Evolutionary conservation across 2,888 invertebrate species (phyloP).

Genomic region (Blastobasis adustella): DNA sequence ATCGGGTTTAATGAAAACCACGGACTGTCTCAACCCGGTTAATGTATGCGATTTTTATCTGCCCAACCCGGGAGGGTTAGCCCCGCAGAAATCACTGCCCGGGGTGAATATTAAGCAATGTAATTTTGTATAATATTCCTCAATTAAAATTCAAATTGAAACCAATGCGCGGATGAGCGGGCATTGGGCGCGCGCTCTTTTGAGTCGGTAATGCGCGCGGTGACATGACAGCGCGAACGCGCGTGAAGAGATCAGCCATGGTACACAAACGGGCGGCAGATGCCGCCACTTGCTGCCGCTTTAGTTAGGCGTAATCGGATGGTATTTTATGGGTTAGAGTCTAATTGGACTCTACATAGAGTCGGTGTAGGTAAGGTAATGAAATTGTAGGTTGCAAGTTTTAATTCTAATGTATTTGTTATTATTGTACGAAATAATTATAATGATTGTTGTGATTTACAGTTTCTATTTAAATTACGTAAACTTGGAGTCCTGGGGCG

Average conservation of each 20-base stretch:
- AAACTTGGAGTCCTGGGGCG: too few species aligned
- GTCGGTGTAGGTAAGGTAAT: too few species aligned
- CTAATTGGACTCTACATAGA: too few species aligned
- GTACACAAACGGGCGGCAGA: too few species aligned
- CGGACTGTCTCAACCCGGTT: slow-evolving; percentile 41
- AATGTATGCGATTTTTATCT: slow-evolving; percentile 69
- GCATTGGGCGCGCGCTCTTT: slow-evolving; percentile 18
- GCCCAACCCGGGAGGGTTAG: slow-evolving; percentile 56
- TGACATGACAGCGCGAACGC: slow-evolving; percentile 6
- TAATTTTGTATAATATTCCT: slow-evolving; percentile 72
- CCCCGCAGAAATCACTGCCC: slow-evolving; percentile 68
- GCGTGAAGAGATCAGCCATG: slow-evolving; percentile 2
- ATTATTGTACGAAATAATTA: too few species aligned
- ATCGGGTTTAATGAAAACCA: slow-evolving; percentile 61
- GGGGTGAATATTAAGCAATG: slow-evolving; percentile 73
- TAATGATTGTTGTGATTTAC: too few species aligned
- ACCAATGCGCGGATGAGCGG: slow-evolving; percentile 68
- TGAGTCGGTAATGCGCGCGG: slow-evolving; percentile 12
- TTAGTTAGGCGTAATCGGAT: too few species aligned
- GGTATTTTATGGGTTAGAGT: too few species aligned
- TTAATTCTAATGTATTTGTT: too few species aligned
- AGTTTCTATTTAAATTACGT: too few species aligned
- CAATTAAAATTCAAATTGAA: slow-evolving; percentile 77
- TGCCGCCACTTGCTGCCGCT: too few species aligned
- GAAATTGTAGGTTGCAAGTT: too few species aligned